Evolutionary conservation across 2,888 invertebrate species (phyloP).

Genomic region (Eugnorisma glareosa): DNA sequence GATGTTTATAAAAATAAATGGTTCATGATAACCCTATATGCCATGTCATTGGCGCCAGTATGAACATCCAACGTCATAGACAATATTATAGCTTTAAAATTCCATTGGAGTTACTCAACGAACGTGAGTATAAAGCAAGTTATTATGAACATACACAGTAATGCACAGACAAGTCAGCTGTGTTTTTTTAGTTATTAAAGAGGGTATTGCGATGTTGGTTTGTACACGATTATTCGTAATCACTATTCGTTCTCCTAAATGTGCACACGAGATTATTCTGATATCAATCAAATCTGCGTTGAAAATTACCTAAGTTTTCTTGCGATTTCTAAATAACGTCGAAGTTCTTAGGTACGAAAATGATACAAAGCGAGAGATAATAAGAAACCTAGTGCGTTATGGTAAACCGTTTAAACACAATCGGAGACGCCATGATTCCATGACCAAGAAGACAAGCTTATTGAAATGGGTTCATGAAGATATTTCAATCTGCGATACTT

Average conservation of each 20-base stretch:
- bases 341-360: neutral
- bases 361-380: neutral
- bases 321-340: neutral
- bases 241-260: slow-evolving; percentile 17
- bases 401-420: neutral
- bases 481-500: neutral
- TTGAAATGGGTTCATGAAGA: neutral
- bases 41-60: slow-evolving; percentile 75
- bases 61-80: slow-evolving; percentile 70
- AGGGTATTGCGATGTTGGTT: slow-evolving; percentile 38
- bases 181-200: slow-evolving; percentile 49
- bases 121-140: slow-evolving; percentile 75
- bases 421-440: neutral
- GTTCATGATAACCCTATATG: slow-evolving; percentile 60
- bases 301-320: neutral
- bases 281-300: neutral
- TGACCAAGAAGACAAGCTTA: neutral
- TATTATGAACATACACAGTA: slow-evolving; percentile 64
- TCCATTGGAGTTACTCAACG: slow-evolving; percentile 76
- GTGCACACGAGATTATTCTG: neutral
- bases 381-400: neutral
- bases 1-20: slow-evolving; percentile 44
- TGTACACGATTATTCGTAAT: slow-evolving; percentile 13
- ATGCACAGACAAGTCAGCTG: slow-evolving; percentile 49
- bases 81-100: slow-evolving; percentile 72